These are phyloP conservation scores for Chirona hameri DNA, from an alignment of 2,888 invertebrate species.

Conservation along the genomic window DNA sequence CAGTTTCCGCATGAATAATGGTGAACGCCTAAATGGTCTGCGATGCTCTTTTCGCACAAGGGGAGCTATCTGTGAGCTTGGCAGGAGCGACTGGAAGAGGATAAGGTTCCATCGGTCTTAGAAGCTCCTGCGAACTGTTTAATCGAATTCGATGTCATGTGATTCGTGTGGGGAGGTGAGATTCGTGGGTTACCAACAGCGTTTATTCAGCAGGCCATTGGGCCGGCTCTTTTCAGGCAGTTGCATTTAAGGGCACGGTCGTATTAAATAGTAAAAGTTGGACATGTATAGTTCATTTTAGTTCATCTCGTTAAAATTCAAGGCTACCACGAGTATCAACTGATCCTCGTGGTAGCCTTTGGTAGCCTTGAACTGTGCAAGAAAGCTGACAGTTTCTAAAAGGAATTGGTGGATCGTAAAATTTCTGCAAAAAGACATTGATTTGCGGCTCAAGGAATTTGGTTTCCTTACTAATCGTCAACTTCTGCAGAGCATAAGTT, in stretches of 20 bases:
- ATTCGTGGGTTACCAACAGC: background rate
- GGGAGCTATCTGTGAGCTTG: background rate
- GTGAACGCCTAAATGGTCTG: background rate
- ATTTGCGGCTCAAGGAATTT: too few species aligned
- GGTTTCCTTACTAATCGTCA: too few species aligned
- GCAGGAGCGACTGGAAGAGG: background rate
- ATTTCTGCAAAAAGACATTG: too few species aligned
- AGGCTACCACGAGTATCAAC: too few species aligned
- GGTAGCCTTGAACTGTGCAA: too few species aligned
- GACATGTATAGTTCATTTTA: too few species aligned
- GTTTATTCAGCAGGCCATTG: background rate
- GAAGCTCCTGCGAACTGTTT: background rate
- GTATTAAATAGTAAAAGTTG: too few species aligned
- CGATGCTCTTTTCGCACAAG: background rate
- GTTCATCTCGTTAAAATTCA: too few species aligned
- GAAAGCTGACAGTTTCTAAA: too few species aligned
- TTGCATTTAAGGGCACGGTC: background rate
- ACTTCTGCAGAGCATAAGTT: too few species aligned
- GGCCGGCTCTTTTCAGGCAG: background rate
- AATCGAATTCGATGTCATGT: background rate
- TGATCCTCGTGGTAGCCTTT: too few species aligned
- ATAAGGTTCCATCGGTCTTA: background rate
- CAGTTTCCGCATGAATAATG: background rate
- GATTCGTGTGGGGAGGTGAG: background rate
- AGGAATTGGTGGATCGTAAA: too few species aligned